phyloP scores from a whole-genome alignment of 2,888 invertebrate genomes.

The Catocala sponsa region DNA sequence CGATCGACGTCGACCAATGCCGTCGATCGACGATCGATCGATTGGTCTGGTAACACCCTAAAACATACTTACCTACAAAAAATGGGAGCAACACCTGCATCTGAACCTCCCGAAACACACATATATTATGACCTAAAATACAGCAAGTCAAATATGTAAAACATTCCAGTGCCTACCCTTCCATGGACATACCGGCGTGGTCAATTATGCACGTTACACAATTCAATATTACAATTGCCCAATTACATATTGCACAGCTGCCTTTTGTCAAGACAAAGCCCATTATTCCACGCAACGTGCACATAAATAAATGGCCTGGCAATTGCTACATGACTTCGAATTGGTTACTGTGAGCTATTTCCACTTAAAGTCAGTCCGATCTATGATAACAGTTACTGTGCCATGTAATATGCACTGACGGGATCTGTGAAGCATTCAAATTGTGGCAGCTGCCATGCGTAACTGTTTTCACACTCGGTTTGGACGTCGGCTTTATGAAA shows the following conservation, averaged over 20 bases:
- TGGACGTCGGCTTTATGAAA: slow-evolving; percentile 10
- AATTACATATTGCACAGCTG: slow-evolving; percentile 6
- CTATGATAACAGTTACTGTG: slow-evolving; percentile 23
- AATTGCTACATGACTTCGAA: slow-evolving; percentile 11
- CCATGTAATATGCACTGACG: slow-evolving; percentile 33
- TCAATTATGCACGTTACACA: neutral
- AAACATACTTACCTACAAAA: no score
- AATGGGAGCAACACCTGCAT: no score
- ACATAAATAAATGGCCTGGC: slow-evolving; percentile 6
- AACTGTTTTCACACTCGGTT: slow-evolving; percentile 10
- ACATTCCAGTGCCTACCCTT: no score
- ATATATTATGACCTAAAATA: no score
- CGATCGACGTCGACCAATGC: no score
- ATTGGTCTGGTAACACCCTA: no score
- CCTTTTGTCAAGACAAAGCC: neutral
- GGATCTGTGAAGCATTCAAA: slow-evolving; percentile 20
- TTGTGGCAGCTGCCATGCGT: neutral
- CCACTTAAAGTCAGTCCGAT: slow-evolving; percentile 3
- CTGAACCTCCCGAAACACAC: no score
- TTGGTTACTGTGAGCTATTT: slow-evolving; percentile 5
- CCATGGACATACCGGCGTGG: no score
- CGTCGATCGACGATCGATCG: no score
- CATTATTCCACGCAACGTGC: neutral
- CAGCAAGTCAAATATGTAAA: no score
- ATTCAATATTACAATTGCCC: neutral